phyloP scores from a whole-genome alignment of 2,113 vertebrate species.

The Tauraco erythrolophus region DNA sequence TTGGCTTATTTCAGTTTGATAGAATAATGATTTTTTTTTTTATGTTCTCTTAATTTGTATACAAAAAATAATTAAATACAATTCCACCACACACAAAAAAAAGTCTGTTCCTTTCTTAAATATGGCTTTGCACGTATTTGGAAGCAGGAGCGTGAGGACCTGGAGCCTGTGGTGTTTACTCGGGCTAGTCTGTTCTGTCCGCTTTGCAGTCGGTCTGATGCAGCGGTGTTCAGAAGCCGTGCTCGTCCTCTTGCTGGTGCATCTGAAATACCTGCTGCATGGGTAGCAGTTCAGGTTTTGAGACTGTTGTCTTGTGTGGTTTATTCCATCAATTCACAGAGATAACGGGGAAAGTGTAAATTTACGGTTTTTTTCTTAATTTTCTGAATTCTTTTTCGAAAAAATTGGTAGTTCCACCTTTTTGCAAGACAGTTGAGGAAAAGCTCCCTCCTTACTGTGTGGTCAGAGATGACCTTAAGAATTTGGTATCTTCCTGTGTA shows the following conservation, averaged over 20 bases:
- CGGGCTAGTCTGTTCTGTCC: accelerated
- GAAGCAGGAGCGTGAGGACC: background rate
- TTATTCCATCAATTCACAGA: background rate
- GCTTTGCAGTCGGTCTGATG: accelerated
- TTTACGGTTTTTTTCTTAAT: background rate
- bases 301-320: background rate
- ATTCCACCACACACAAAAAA: background rate
- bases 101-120: background rate
- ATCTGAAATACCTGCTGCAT: accelerated
- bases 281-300: background rate
- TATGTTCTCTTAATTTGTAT: background rate
- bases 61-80: conserved; percentile 40
- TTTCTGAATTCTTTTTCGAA: background rate
- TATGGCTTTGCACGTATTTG: background rate
- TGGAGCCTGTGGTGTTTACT: background rate
- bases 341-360: background rate
- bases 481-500: background rate
- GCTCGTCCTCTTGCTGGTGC: accelerated
- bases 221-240: accelerated
- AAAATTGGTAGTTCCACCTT: background rate
- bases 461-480: background rate
- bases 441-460: background rate
- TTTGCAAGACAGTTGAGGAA: background rate
- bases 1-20: background rate
- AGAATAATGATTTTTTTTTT: background rate